phyloP scores from a whole-genome alignment of 2,113 vertebrate genomes.

The Xerus inauris region DNA sequence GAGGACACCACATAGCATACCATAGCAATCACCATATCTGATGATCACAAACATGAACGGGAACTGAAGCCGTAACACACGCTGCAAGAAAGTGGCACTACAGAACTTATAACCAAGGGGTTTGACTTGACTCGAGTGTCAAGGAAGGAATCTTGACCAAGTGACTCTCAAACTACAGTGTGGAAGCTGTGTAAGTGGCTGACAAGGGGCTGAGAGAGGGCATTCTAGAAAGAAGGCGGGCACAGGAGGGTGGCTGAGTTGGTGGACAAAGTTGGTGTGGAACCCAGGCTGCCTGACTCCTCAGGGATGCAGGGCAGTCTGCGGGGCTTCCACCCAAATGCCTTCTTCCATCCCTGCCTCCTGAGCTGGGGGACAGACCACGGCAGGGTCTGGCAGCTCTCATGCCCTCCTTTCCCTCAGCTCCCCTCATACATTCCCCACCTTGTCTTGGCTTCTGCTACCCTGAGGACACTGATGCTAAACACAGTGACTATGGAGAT shows the following conservation, averaged over 20 bases:
- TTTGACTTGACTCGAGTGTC: neutral
- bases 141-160: neutral
- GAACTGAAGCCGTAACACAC: neutral
- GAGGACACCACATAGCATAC: too few species aligned
- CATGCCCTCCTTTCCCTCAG: accelerated
- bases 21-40: too few species aligned
- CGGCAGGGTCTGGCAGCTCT: accelerated
- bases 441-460: neutral
- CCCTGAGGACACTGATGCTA: neutral
- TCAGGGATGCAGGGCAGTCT: too few species aligned
- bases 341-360: neutral
- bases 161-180: neutral
- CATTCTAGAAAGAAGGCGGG: neutral
- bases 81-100: neutral
- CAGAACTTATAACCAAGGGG: neutral
- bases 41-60: neutral
- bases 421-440: accelerated
- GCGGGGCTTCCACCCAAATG: accelerated
- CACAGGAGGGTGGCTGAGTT: too few species aligned
- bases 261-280: neutral
- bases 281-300: neutral
- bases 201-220: too few species aligned
- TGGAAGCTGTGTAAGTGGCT: neutral
- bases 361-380: accelerated
- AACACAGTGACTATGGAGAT: too few species aligned